Evolutionary conservation across 1,140 invertebrate species (phyloP).

Genomic region (Atta colombica): DNA sequence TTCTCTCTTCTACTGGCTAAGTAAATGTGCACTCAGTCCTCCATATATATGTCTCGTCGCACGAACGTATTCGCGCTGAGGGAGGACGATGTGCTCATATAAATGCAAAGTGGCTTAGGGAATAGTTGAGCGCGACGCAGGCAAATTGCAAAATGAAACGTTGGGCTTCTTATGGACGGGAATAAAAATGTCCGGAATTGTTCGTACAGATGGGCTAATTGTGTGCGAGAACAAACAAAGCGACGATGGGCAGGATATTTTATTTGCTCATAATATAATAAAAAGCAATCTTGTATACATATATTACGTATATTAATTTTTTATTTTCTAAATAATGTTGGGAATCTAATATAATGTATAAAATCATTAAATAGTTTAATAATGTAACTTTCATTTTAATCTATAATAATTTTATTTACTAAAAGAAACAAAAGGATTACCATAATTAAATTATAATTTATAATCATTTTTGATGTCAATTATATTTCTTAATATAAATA

Average conservation of each 20-base stretch:
- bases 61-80: conserved; percentile 44
- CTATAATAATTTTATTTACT: neutral
- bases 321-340: neutral
- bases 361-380: neutral
- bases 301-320: neutral
- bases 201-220: conserved; percentile 18
- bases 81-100: conserved; percentile 71
- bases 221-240: neutral
- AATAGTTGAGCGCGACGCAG: conserved; percentile 56
- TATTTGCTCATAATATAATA: neutral
- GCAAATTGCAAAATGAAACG: conserved; percentile 68
- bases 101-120: conserved; percentile 79
- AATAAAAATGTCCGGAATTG: conserved; percentile 36
- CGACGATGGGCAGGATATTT: neutral
- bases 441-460: too few relatives aligned
- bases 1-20: neutral
- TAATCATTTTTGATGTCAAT: too few relatives aligned
- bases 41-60: conserved; percentile 26
- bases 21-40: conserved; percentile 34
- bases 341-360: neutral
- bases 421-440: too few relatives aligned
- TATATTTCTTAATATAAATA: too few relatives aligned
- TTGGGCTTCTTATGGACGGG: conserved; percentile 19
- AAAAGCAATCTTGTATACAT: neutral
- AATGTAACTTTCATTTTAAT: neutral